These are phyloP conservation scores for Spisula subtruncata DNA, from an alignment of 2,888 invertebrate genomes.

Conservation along the genomic window DNA sequence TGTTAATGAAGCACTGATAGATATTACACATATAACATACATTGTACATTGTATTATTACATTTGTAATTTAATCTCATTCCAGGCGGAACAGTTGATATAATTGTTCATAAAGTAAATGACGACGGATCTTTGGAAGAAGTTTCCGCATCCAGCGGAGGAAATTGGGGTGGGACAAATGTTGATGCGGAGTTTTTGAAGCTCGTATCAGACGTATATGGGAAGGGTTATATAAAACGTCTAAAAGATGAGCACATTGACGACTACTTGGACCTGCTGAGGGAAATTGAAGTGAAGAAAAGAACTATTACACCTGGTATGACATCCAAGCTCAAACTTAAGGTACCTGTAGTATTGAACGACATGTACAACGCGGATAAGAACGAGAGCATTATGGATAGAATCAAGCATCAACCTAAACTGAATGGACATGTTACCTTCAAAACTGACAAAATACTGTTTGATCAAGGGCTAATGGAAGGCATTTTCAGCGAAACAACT, in stretches of 20 bases:
- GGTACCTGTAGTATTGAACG: constrained; percentile 54
- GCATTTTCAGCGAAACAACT: constrained; percentile 26
- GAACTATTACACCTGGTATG: constrained; percentile 39
- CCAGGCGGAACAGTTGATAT: constrained; percentile 60
- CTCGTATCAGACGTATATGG: constrained; percentile 32
- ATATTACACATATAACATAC: too few species aligned
- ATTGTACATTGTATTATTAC: too few species aligned
- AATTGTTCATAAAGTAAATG: constrained; percentile 52
- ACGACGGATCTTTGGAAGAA: constrained; percentile 42
- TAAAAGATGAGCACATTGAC: constrained; percentile 47
- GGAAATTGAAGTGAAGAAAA: constrained; percentile 68
- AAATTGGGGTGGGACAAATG: constrained; percentile 56
- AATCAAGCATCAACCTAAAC: constrained; percentile 12
- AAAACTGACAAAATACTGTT: constrained; percentile 58
- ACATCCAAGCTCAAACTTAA: constrained; percentile 54
- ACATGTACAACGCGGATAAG: constrained; percentile 49
- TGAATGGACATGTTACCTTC: constrained; percentile 44
- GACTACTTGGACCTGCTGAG: constrained; percentile 60
- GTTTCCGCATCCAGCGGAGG: constrained; percentile 56
- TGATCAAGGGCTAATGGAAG: constrained; percentile 45
- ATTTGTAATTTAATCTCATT: too few species aligned
- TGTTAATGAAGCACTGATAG: too few species aligned
- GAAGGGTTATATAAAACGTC: constrained; percentile 25
- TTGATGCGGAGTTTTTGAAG: constrained; percentile 54
- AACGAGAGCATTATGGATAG: constrained; percentile 53